Conservation (phyloP, 2,888 invertebrate species). For the Drosophila tripunctata region DNA sequence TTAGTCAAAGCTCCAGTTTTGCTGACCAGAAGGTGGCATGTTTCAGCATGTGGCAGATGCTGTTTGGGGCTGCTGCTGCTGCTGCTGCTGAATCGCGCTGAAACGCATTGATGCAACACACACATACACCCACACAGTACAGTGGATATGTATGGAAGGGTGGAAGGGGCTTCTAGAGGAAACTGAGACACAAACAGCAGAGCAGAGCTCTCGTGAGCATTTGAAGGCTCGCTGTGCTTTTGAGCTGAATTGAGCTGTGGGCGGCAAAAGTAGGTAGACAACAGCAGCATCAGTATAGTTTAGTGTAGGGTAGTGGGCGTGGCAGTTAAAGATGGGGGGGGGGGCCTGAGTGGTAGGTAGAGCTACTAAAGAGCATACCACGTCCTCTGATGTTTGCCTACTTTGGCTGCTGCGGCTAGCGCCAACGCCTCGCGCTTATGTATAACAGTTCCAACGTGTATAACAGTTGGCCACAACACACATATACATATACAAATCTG, state of each 20-base stretch:
- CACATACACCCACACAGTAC: neutral
- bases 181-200: slow-evolving; percentile 27
- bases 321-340: too few relatives aligned
- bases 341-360: neutral
- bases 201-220: slow-evolving; percentile 18
- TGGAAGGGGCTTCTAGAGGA: neutral
- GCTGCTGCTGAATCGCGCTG: slow-evolving; percentile 30
- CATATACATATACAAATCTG: too few relatives aligned
- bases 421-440: slow-evolving; percentile 35
- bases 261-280: neutral
- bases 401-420: neutral
- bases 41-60: slow-evolving; percentile 14
- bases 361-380: neutral
- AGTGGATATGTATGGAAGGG: neutral
- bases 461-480: slow-evolving; percentile 25
- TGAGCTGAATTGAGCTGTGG: neutral
- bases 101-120: slow-evolving; percentile 34
- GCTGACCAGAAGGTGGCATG: neutral
- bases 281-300: neutral
- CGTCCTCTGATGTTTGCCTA: slow-evolving; percentile 7
- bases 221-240: slow-evolving; percentile 1
- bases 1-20: neutral
- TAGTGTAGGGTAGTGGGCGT: neutral
- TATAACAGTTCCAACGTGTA: slow-evolving; percentile 31
- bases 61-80: neutral